Evolutionary conservation across 2,113 vertebrate genomes (phyloP).

Genomic region (Psittacula cyanocephala): DNA sequence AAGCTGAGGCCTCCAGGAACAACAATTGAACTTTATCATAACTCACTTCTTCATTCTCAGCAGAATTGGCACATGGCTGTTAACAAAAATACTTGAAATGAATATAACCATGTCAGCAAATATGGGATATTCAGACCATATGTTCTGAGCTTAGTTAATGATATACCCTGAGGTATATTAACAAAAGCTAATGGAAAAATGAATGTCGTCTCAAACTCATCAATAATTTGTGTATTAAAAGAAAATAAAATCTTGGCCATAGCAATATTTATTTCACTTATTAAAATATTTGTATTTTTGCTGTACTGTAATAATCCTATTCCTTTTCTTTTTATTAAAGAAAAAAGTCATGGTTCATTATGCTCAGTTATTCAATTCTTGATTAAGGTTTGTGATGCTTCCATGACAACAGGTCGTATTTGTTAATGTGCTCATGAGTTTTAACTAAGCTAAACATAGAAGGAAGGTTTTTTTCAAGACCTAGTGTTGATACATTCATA

Average conservation of each 20-base stretch:
- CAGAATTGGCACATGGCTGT: background rate
- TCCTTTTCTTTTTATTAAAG: background rate
- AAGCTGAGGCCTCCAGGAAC: background rate
- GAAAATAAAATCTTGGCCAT: background rate
- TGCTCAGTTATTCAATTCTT: background rate
- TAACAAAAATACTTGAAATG: slow-evolving; percentile 24
- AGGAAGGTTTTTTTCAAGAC: background rate
- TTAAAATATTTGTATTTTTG: background rate
- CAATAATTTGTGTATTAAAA: background rate
- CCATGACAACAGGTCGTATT: background rate
- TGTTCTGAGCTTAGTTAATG: background rate
- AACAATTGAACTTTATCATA: background rate
- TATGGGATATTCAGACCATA: background rate
- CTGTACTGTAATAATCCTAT: background rate
- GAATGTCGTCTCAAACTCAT: background rate
- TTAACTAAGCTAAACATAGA: background rate
- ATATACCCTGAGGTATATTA: background rate
- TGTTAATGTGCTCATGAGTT: background rate
- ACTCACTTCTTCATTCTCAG: slow-evolving; percentile 18
- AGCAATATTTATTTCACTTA: slow-evolving; percentile 6
- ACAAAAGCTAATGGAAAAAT: slow-evolving; percentile 20
- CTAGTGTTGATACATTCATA: background rate
- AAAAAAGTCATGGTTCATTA: background rate
- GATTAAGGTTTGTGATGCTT: background rate
- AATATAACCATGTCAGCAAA: slow-evolving; percentile 22